Evolutionary conservation across 2,888 invertebrate genomes (phyloP), one percentile per base, ranked within the genome.

Genomic region (Caenorhabditis sinica): DNA sequence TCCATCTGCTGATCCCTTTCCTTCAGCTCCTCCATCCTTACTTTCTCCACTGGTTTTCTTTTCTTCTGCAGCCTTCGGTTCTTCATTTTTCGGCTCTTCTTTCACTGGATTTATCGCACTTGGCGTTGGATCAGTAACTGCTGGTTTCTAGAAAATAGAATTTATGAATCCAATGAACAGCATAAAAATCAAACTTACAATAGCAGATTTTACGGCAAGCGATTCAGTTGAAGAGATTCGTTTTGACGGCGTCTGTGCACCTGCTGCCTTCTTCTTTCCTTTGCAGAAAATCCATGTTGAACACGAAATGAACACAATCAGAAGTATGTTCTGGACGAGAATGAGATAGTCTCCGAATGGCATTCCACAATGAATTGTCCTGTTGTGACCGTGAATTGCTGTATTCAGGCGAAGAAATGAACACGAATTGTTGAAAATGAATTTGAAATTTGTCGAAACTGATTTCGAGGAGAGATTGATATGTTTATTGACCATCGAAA

Each of bases 311-410:
- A 58, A 23, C 15, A 63, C 11, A 30, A 72, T 43, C 71, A 79
- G 71, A 79, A 79, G 33, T 23, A 65, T 13, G 30, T 79, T 79
- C 71, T 77, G 79, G 71, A 79, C 40, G 71, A 79, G 63, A 61
- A 71, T 71, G 56, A 79, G 65, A 79, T 72, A 72, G 56, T 71
- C 63, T 65, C 28, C 56, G 61, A 79, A 17, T 51, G 60, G 30
- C 79, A 79, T 79, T 60, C 56, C 61, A 11, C 51, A 51, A 71
- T 30, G 40, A 2, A 11, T 60, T 30, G 72, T 60, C 60, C 60
- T 43, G n/a, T 53, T 53, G 36, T 53, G 49, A 33, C 30, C 13
- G 25, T 36, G 20, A 63, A 43, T 23, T 63, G n/a, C 36, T 63
- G 23, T 20, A 25, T 20, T 36, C 43, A 40, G 63, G 43, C 20